Evolutionary conservation across 2,888 invertebrate genomes (phyloP).

Genomic region (Drosophila histrio): DNA sequence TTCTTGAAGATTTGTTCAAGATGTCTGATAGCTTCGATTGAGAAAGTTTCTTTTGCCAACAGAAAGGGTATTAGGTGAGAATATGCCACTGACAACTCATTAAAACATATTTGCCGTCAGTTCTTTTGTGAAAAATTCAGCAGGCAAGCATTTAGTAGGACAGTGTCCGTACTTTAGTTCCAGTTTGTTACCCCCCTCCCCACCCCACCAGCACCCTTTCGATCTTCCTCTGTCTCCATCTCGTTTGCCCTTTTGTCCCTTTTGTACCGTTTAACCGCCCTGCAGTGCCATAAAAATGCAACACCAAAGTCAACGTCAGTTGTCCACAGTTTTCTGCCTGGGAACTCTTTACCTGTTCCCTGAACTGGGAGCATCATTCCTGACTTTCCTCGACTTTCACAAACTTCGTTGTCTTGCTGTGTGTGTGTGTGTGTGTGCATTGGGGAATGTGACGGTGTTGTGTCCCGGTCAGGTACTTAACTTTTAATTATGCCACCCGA

Average conservation of each 20-base stretch:
- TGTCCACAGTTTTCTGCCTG: neutral
- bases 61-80: conserved; percentile 3
- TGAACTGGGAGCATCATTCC: conserved; percentile 6
- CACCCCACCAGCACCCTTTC: too few species aligned
- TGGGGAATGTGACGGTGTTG: neutral
- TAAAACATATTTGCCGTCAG: conserved; percentile 55
- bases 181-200: neutral
- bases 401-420: neutral
- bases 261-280: neutral
- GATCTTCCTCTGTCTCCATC: neutral
- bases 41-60: neutral
- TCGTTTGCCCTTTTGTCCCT: neutral
- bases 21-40: neutral
- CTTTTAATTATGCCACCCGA: conserved; percentile 62
- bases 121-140: conserved; percentile 46
- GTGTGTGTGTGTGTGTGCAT: neutral
- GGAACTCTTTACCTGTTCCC: neutral
- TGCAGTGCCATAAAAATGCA: conserved; percentile 41
- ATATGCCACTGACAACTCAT: conserved; percentile 42
- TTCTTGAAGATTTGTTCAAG: too few species aligned
- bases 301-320: conserved; percentile 20
- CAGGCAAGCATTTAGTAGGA: conserved; percentile 44
- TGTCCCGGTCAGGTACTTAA: conserved; percentile 56
- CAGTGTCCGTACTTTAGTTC: conserved; percentile 2
- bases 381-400: conserved; percentile 5